phyloP scores from a whole-genome alignment of 1,140 invertebrate species.

The Drosophila albomicans region DNA sequence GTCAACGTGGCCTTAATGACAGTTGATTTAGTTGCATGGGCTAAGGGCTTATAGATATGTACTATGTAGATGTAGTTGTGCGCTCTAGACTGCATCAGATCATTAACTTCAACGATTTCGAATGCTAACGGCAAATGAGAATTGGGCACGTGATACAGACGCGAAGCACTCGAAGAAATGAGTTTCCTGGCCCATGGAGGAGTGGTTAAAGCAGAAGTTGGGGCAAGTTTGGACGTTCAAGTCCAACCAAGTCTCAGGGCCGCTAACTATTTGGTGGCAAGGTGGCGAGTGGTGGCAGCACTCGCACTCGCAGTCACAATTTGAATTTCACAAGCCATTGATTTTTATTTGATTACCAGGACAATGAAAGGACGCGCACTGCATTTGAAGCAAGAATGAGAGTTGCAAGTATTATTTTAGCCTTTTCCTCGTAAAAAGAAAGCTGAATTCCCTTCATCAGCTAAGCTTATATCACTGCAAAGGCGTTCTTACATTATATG shows the following conservation, averaged over 20 bases:
- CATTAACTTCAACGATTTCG: conserved; percentile 77
- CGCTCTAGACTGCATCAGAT: conserved; percentile 72
- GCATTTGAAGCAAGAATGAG: conserved; percentile 18
- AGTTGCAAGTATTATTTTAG: conserved; percentile 20
- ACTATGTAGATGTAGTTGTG: conserved; percentile 52
- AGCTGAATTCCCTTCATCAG: neutral
- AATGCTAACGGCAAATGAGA: conserved; percentile 76
- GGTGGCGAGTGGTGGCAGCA: conserved; percentile 15
- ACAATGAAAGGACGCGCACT: conserved; percentile 71
- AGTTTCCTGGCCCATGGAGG: conserved; percentile 12
- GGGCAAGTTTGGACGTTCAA: conserved; percentile 16
- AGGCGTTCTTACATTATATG: too few relatives aligned
- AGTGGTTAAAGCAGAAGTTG: neutral
- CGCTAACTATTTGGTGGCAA: conserved; percentile 1
- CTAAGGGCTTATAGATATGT: conserved; percentile 47
- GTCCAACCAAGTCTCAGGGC: conserved; percentile 33
- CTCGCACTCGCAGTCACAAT: conserved; percentile 62
- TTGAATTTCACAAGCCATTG: conserved; percentile 84
- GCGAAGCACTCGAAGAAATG: conserved; percentile 60
- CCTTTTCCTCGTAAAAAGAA: neutral
- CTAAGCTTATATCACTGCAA: too few relatives aligned
- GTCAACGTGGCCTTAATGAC: conserved; percentile 64
- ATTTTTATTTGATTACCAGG: conserved; percentile 84
- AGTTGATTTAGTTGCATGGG: conserved; percentile 71
- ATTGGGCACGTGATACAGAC: conserved; percentile 70